Conservation (phyloP, 2,113 vertebrate genomes). For the Callaeas wilsoni region DNA sequence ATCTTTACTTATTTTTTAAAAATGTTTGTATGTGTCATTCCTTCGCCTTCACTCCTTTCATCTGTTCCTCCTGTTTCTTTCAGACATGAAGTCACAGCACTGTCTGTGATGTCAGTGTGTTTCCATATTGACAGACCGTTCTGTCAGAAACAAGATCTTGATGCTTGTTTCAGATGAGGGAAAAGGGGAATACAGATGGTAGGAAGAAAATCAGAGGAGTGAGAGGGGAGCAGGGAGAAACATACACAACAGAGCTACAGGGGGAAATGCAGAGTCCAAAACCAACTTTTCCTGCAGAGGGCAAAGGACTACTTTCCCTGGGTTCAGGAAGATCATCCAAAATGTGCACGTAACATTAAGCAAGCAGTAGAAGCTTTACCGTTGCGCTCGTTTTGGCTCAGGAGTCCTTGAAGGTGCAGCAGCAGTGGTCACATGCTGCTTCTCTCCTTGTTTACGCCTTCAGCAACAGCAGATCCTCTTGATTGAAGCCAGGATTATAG, state of each 20-base stretch:
- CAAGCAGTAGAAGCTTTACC: background rate
- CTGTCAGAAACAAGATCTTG: slow-evolving; percentile 62
- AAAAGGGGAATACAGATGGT: slow-evolving; percentile 57
- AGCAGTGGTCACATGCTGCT: slow-evolving; percentile 10
- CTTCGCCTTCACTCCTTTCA: slow-evolving; percentile 36
- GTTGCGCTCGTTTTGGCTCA: accelerated
- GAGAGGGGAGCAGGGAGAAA: background rate
- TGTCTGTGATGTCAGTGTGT: slow-evolving; percentile 60
- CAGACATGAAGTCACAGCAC: slow-evolving; percentile 60
- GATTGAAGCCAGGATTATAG: slow-evolving; percentile 59
- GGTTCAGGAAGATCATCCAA: background rate
- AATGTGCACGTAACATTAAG: background rate
- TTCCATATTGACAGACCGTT: slow-evolving; percentile 58
- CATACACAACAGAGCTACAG: background rate
- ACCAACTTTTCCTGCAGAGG: background rate
- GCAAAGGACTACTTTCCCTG: background rate
- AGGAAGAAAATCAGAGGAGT: slow-evolving; percentile 25
- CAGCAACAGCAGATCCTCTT: slow-evolving; percentile 49
- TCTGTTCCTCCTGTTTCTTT: slow-evolving; percentile 56
- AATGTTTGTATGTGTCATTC: slow-evolving; percentile 34
- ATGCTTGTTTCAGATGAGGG: slow-evolving; percentile 58
- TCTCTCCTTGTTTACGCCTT: slow-evolving; percentile 54
- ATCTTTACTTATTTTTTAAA: slow-evolving; percentile 22
- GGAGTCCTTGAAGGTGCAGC: slow-evolving; percentile 23
- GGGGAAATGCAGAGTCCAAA: background rate